phyloP scores from a whole-genome alignment of 2,888 invertebrate species.

The Cryptocephalus moraei region DNA sequence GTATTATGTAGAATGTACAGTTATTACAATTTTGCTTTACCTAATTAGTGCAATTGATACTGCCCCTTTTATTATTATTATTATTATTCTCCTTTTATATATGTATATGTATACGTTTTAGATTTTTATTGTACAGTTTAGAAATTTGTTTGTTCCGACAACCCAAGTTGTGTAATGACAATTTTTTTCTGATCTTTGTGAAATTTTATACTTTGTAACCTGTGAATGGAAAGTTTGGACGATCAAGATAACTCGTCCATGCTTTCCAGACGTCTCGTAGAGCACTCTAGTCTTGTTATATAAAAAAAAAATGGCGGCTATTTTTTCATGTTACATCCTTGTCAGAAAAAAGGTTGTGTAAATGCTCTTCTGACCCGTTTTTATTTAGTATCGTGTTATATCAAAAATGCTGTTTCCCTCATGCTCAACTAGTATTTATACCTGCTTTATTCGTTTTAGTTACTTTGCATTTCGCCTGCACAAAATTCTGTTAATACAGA shows the following conservation, averaged over 20 bases:
- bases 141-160: constrained; percentile 2
- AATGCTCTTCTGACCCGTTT: no score
- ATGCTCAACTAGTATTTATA: constrained; percentile 19
- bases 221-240: no score
- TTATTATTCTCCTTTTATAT: constrained; percentile 10
- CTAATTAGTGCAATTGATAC: constrained; percentile 14
- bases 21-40: constrained; percentile 14
- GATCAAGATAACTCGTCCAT: no score
- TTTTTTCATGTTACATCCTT: no score
- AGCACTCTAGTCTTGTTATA: no score
- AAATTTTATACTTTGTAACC: no score
- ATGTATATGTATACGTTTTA: constrained; percentile 19
- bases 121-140: constrained; percentile 9
- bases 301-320: no score
- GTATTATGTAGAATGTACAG: constrained; percentile 34
- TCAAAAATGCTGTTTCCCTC: constrained; percentile 5
- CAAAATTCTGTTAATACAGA: constrained; percentile 25
- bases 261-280: no score
- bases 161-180: no score
- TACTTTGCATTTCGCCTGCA: constrained; percentile 11
- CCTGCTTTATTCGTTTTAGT: constrained; percentile 1
- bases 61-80: constrained; percentile 10
- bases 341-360: no score
- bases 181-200: no score
- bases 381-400: constrained; percentile 5